phyloP scores from a whole-genome alignment of 2,797 vertebrate species.

The Varecia variegata region DNA sequence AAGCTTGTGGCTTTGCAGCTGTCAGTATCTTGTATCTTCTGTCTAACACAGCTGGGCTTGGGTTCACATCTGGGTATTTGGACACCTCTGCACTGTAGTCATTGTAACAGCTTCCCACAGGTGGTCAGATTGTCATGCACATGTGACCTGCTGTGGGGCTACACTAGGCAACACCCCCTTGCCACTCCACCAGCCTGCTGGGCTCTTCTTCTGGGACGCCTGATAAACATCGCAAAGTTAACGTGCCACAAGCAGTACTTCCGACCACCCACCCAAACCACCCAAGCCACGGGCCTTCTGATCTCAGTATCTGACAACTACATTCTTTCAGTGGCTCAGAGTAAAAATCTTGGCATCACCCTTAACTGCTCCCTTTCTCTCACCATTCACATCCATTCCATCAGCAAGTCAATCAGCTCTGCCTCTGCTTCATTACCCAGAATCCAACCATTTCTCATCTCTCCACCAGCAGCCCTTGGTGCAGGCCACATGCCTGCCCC shows the following conservation, averaged over 20 bases:
- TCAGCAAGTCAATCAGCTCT: not conserved
- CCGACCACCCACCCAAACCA: no score
- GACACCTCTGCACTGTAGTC: not conserved
- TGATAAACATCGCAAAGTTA: not conserved
- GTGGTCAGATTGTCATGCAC: not conserved
- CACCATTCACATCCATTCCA: not conserved
- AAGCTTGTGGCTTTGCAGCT: constrained; percentile 90
- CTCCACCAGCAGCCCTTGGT: not conserved
- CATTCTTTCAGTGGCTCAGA: not conserved
- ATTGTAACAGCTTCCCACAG: not conserved
- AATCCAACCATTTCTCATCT: not conserved
- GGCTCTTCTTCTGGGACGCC: not conserved
- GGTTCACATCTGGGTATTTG: constrained; percentile 85
- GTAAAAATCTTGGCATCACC: not conserved
- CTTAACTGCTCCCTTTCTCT: not conserved
- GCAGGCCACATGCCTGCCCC: not conserved
- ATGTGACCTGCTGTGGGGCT: not conserved
- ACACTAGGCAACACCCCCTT: not conserved
- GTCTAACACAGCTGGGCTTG: constrained; percentile 90
- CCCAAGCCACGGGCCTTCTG: not conserved
- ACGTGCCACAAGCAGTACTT: not conserved
- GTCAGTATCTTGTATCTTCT: constrained; percentile 86
- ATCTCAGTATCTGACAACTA: not conserved
- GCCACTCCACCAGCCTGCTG: not conserved
- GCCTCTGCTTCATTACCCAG: not conserved